Base-by-base conservation (phyloP, 2,888 invertebrate genomes). In the Tryphoninae sp. region DNA sequence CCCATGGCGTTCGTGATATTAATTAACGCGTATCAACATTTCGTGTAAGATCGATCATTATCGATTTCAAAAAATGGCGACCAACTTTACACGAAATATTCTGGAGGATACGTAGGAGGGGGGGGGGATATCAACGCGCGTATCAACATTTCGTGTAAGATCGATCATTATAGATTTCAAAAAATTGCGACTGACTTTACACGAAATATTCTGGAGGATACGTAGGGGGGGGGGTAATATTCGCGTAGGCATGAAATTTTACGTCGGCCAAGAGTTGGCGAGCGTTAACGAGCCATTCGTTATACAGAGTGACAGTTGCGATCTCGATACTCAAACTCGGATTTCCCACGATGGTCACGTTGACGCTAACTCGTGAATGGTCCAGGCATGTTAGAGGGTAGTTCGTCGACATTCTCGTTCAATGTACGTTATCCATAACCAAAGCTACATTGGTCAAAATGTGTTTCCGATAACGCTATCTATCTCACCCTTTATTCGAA, bases 281-380 rank as follows among this genome's bases (percentile, higher is more conserved):
- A 23, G 85, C 62, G 75, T 61, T 77, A n/a, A 85, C 83, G 65
- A 82, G 83, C 65, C 82, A 77, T 78, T 82, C 68, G 64, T 85
- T 82, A 71, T 62, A 64, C 49, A 87, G 79, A 75, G 81, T 84
- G 78, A 88, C 73, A 33, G 59, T 73, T 13, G 78, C 78, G 58
- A 64, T 82, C n/a, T 83, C 65, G 9, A 85, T 62, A 64, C 16
- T 75, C 72, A 88, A 78, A 42, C 87, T 88, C 58, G 87, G 86
- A 83, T 89, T 88, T 68, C 79, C 80, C 16, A 89, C 85, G 72
- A 88, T 65, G 68, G 69, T 87, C 76, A 86, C 86, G 64, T 84
- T 59, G 67, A 88, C 16, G 40, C 22, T 55, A 19, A 67, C 68
- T 16, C 45, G 13, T 11, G 45, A 13, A 45, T 45, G 45, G 22